Evolutionary conservation across 2,888 invertebrate species (phyloP), one percentile per base, ranked within the genome.

Genomic region (Archips xylosteana): DNA sequence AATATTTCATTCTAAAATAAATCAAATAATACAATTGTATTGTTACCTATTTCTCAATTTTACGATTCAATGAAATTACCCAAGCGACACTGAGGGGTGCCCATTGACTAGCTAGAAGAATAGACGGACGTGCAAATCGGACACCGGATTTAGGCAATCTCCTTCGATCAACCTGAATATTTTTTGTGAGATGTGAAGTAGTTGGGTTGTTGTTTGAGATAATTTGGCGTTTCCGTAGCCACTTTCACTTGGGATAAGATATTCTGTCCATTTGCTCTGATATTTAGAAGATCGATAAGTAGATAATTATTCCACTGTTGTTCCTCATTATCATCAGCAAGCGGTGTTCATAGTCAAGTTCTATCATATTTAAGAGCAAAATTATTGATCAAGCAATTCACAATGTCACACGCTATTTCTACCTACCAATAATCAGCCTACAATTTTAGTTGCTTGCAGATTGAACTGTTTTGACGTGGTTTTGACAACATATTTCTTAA

Each of bases 51-150:
- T 80, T 79, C 76, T 73, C 76, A 78, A 81, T 76, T 70, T 62
- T 71, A 78, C 74, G 69, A 81, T 81, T 81, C 70, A 70, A 70
- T 51, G 63, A 57, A 69, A 36, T 62, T 65, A 70, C 69, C 54
- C 65, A 70, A 79, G 74, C 81, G 78, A 63, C 75, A 75, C 77
- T 74, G 66, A 71, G 75, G 72, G 75, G 73, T 75, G 77, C 72
- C 72, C 70, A 72, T 71, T 73, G 59, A 75, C 75, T 70, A 80
- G 59, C 75, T 68, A 80, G 59, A 78, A 80, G 74, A 84, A 84
- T 83, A 75, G 79, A 57, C 82, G 84, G 83, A 83, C 78, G 78
- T 77, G 72, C 77, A 77, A 75, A 71, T 64, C 51, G 36, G 67
- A 64, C 64, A 60, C 39, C 59, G 63, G 60, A 65, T 60, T 74